A percentile compares a stretch with the other conserved stretches of the same genome.
These are phyloP conservation scores for Molossus alvarezi DNA, from an alignment of 2,797 vertebrate species.

Conservation along the genomic window DNA sequence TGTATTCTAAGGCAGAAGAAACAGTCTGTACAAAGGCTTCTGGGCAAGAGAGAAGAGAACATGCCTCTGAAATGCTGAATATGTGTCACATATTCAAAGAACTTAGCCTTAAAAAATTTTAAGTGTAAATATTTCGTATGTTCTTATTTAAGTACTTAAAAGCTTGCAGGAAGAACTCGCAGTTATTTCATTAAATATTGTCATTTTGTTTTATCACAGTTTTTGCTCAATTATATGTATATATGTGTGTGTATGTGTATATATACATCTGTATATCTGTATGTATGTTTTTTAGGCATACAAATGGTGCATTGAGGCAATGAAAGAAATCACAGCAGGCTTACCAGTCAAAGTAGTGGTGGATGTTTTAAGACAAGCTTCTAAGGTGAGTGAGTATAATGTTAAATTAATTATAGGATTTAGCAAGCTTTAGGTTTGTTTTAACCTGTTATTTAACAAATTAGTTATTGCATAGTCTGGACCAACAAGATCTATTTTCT, in stretches of 20 bases:
- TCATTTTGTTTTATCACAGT: conserved; percentile 36
- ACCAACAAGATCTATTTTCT: not conserved
- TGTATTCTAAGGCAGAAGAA: conserved; percentile 21
- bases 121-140: conserved; percentile 42
- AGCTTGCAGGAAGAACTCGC: not conserved
- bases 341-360: conserved; percentile 99
- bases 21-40: not conserved
- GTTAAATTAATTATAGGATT: not conserved
- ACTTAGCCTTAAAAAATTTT: conserved; percentile 30
- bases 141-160: conserved; percentile 51
- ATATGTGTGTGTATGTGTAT: no score
- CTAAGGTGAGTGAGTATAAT: conserved; percentile 93
- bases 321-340: conserved; percentile 98
- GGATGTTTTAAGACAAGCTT: conserved; percentile 99
- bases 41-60: conserved; percentile 46
- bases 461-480: not conserved
- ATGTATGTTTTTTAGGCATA: conserved; percentile 93
- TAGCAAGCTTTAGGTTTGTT: not conserved
- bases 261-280: not conserved
- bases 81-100: not conserved
- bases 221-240: not conserved
- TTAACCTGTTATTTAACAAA: not conserved
- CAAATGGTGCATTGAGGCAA: conserved; percentile 99
- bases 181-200: conserved; percentile 19
- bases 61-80: not conserved